phyloP scores from a whole-genome alignment of 2,113 vertebrate species.

The Myanophis thanlyinensis region DNA sequence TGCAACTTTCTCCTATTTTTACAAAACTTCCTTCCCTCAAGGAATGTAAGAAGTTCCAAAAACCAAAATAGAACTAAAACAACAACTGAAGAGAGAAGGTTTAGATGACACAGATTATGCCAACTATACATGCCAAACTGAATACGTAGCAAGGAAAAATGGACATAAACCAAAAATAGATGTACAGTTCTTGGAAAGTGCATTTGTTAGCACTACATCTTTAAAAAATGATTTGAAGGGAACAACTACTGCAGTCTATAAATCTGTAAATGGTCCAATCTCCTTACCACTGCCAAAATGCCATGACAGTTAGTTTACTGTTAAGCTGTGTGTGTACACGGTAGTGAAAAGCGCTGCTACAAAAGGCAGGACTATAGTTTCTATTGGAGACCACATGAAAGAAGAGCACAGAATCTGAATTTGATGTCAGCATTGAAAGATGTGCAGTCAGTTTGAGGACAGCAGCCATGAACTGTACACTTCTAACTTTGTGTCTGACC shows the following conservation, averaged over 20 bases:
- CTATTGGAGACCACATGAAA: not conserved
- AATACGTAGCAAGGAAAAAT: not conserved
- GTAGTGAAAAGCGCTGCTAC: not conserved
- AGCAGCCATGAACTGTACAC: not conserved
- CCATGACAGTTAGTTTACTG: not conserved
- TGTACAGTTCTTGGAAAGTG: not conserved
- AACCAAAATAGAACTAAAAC: not conserved
- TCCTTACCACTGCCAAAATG: not conserved
- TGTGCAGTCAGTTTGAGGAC: not conserved
- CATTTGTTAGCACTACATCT: not conserved
- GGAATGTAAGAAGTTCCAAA: not conserved
- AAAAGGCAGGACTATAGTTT: not conserved
- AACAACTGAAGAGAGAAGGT: not conserved
- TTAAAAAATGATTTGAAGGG: not conserved
- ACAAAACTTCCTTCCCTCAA: not conserved
- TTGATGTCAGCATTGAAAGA: not conserved
- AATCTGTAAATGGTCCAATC: not conserved
- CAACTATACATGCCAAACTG: not conserved
- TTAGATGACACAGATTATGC: not conserved
- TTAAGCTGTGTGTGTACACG: not conserved
- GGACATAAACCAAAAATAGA: not conserved
- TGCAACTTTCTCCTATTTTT: not conserved
- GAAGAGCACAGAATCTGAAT: not conserved
- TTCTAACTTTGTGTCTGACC: not conserved
- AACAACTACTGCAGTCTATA: not conserved